phyloP scores from a whole-genome alignment of 2,797 vertebrate genomes.

The Syndactyla subalaris region DNA sequence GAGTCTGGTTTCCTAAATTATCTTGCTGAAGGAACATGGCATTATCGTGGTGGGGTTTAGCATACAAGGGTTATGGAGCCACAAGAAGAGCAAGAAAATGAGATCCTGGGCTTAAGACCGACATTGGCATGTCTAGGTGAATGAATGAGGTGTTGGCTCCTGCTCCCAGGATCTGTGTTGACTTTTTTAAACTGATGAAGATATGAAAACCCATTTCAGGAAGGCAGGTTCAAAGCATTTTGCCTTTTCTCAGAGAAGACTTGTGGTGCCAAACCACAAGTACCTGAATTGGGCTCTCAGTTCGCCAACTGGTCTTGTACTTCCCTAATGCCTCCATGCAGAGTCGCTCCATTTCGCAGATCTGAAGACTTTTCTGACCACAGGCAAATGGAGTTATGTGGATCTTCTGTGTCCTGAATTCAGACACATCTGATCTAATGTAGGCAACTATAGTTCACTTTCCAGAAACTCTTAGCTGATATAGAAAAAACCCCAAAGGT shows the following conservation, averaged over 20 bases:
- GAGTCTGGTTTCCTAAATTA: background rate
- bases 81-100: background rate
- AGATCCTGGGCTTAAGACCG: background rate
- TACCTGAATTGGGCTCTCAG: background rate
- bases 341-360: background rate
- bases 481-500: background rate
- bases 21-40: background rate
- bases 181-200: background rate
- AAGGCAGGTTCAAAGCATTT: background rate
- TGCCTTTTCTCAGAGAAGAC: background rate
- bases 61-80: background rate
- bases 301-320: background rate
- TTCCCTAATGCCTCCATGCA: background rate
- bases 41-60: background rate
- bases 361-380: background rate
- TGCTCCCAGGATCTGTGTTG: background rate
- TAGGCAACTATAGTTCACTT: background rate
- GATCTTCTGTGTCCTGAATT: background rate
- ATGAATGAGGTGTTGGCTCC: background rate
- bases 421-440: background rate
- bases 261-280: background rate
- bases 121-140: background rate
- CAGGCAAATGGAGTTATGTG: background rate
- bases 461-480: background rate
- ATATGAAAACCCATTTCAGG: background rate